Percentiles rank a stretch among this genome's conserved stretches.
Conservation (phyloP, 1,140 invertebrate species). For the Trissolcus basalis region DNA sequence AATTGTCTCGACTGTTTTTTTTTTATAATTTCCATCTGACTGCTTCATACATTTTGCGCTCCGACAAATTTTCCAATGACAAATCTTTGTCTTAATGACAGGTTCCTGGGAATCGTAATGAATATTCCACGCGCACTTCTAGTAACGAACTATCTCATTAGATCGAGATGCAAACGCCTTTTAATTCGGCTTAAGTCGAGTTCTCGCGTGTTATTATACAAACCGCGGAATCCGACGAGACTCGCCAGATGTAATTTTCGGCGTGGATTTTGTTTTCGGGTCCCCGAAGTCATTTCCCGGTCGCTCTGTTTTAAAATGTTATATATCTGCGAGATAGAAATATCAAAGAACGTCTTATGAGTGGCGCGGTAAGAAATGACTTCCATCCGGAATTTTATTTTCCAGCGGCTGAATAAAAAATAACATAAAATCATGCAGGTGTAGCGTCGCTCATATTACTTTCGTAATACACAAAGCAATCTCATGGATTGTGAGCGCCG, state of each 20-base stretch:
- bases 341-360: neutral
- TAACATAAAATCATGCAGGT: constrained; percentile 39
- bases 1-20: neutral
- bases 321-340: neutral
- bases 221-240: neutral
- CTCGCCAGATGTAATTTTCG: neutral
- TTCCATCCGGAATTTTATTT: constrained; percentile 41
- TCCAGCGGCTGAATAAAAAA: constrained; percentile 33
- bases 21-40: constrained; percentile 18
- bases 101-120: constrained; percentile 1
- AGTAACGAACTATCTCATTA: constrained; percentile 24
- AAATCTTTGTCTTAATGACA: constrained; percentile 25
- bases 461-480: constrained; percentile 47
- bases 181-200: constrained; percentile 2
- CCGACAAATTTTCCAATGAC: constrained; percentile 4
- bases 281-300: no score
- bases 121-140: constrained; percentile 4
- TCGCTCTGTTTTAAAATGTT: no score
- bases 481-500: constrained; percentile 31
- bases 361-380: constrained; percentile 16
- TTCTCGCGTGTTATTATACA: constrained; percentile 6
- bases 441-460: constrained; percentile 35
- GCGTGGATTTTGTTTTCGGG: no score
- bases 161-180: constrained; percentile 7
- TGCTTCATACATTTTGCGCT: constrained; percentile 7